A percentile compares a stretch with the other conserved stretches of the same genome.
phyloP scores from a whole-genome alignment of 2,113 vertebrate genomes.

The Megaceryle maxima region DNA sequence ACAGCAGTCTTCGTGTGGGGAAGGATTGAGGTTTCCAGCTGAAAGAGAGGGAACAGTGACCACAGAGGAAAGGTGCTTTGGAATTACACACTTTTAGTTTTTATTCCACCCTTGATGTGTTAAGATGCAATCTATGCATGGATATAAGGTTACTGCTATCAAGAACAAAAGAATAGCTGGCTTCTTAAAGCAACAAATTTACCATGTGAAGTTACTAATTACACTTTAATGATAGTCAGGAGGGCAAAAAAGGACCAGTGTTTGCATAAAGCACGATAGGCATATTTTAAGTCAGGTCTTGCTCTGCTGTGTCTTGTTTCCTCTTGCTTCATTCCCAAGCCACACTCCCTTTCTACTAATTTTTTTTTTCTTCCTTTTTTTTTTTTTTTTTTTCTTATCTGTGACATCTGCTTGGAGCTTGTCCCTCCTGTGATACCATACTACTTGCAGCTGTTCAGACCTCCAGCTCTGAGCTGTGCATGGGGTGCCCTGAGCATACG shows the following conservation, averaged over 20 bases:
- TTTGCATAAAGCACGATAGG: slow-evolving; percentile 57
- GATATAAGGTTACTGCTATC: neutral
- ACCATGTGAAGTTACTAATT: slow-evolving; percentile 50
- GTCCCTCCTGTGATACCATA: slow-evolving; percentile 86
- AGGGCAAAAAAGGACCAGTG: slow-evolving; percentile 44
- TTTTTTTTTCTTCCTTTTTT: neutral
- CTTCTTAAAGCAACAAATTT: slow-evolving; percentile 44
- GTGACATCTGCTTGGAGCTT: slow-evolving; percentile 94
- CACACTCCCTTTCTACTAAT: slow-evolving; percentile 21
- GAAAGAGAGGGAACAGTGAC: neutral
- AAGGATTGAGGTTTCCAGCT: neutral
- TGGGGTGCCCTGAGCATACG: slow-evolving; percentile 82
- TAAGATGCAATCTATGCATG: neutral
- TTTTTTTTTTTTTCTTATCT: slow-evolving; percentile 41
- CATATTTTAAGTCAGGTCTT: slow-evolving; percentile 57
- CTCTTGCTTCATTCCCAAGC: slow-evolving; percentile 77
- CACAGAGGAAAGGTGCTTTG: neutral
- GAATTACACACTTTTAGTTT: neutral
- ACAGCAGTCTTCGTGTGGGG: neutral
- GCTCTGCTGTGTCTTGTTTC: slow-evolving; percentile 61
- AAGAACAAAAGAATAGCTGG: slow-evolving; percentile 3
- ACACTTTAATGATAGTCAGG: slow-evolving; percentile 62
- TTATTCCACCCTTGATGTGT: neutral
- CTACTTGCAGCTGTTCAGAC: slow-evolving; percentile 93
- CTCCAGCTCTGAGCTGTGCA: slow-evolving; percentile 82